phyloP scores from a whole-genome alignment of 64 coral and sea anemone species.

The Astreopora myriophthalma region DNA sequence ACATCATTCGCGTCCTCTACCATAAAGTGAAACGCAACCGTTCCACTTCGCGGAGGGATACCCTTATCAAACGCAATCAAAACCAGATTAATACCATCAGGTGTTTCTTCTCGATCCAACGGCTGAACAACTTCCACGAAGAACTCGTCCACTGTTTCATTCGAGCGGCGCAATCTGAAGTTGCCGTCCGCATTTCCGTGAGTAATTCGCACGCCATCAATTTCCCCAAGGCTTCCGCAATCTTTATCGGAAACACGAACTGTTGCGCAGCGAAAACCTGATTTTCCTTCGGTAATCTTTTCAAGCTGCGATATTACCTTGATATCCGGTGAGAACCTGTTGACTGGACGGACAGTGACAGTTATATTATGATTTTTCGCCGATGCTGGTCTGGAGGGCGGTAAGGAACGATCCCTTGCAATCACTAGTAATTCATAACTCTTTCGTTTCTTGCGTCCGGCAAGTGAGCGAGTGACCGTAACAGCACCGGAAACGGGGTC shows the following conservation, averaged over 20 bases:
- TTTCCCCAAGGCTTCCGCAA: constrained; percentile 44
- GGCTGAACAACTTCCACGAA: constrained; percentile 23
- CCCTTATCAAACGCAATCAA: constrained; percentile 78
- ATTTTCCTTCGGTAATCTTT: constrained; percentile 39
- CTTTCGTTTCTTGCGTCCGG: not conserved
- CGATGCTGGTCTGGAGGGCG: not conserved
- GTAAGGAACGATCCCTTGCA: constrained; percentile 35
- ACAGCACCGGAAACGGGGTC: constrained; percentile 71
- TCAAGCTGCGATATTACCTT: constrained; percentile 61
- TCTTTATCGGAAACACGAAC: constrained; percentile 53
- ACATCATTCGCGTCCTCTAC: constrained; percentile 73
- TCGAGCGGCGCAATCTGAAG: constrained; percentile 40
- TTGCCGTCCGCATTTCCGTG: constrained; percentile 32
- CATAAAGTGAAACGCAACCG: constrained; percentile 28
- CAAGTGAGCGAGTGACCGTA: constrained; percentile 37
- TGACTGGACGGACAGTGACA: constrained; percentile 38
- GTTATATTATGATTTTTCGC: constrained; percentile 40
- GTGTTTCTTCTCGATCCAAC: constrained; percentile 15
- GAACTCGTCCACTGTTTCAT: not conserved
- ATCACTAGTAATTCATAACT: constrained; percentile 15
- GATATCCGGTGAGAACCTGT: constrained; percentile 84
- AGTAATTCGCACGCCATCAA: constrained; percentile 44
- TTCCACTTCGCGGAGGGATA: constrained; percentile 37
- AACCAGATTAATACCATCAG: constrained; percentile 27
- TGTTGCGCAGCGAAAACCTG: constrained; percentile 48